Evolutionary conservation across 2,888 invertebrate genomes (phyloP).

Genomic region (Arctia plantaginis): DNA sequence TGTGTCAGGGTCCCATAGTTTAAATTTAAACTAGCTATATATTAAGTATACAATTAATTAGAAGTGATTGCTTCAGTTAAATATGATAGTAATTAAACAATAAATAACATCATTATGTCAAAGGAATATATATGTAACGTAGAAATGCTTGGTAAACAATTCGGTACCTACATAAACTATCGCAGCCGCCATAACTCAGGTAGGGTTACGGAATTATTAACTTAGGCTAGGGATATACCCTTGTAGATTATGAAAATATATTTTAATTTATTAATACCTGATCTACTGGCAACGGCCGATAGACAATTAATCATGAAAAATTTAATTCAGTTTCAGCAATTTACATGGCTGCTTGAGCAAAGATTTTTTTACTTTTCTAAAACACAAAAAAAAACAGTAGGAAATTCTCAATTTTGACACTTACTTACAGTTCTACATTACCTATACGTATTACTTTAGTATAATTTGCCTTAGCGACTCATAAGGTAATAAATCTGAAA

Average conservation of each 20-base stretch:
- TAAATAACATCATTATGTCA: not conserved
- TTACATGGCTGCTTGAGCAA: no score
- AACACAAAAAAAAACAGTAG: not conserved
- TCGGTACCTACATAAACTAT: conserved; percentile 16
- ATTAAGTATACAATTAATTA: not conserved
- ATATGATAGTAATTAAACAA: not conserved
- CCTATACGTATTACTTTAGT: not conserved
- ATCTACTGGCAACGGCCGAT: not conserved
- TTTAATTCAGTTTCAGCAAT: no score
- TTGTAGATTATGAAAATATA: not conserved
- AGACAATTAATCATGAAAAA: no score
- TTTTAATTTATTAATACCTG: not conserved
- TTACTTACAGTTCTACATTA: not conserved
- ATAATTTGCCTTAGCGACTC: not conserved
- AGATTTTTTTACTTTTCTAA: not conserved
- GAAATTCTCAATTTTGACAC: not conserved
- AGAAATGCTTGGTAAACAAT: conserved; percentile 7
- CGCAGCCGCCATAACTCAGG: conserved; percentile 23
- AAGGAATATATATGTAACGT: not conserved
- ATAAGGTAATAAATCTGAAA: not conserved
- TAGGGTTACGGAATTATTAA: conserved; percentile 19
- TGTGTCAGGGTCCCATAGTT: not conserved
- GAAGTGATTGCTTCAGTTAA: not conserved
- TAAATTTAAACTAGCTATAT: not conserved
- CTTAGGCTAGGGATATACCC: conserved; percentile 26